A percentile compares a stretch with the other conserved stretches of the same genome.
Evolutionary conservation across 2,113 vertebrate genomes (phyloP).

Genomic region (Reinhardtius hippoglossoides): DNA sequence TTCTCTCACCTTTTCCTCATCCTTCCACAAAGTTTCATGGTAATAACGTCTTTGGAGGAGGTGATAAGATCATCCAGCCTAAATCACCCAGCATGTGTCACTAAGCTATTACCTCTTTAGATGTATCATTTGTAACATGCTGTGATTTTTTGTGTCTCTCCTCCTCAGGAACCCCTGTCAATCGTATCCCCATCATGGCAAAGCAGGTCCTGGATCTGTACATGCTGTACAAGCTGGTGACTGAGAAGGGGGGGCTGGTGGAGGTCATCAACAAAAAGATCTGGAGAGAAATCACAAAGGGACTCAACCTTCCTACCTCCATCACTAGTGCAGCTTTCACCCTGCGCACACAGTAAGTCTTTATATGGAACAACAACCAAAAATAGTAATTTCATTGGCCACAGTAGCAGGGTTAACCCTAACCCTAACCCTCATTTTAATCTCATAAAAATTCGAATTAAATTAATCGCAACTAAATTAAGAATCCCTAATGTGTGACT

Average conservation of each 20-base stretch:
- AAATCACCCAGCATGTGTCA: background rate
- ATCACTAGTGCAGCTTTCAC: constrained; percentile 98
- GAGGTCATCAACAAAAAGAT: constrained; percentile 99
- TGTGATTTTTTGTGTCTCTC: constrained; percentile 15
- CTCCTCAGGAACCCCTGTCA: constrained; percentile 92
- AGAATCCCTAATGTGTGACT: constrained; percentile 8
- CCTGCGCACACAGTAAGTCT: constrained; percentile 92
- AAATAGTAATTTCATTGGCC: background rate
- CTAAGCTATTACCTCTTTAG: background rate
- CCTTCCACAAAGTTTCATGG: too few relatives aligned
- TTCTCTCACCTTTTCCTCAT: too few relatives aligned
- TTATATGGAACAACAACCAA: constrained; percentile 15
- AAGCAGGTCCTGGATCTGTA: constrained; percentile 97
- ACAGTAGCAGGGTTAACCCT: background rate
- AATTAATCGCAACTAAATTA: constrained; percentile 11
- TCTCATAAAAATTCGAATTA: constrained; percentile 11
- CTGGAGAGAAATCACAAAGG: constrained; percentile 98
- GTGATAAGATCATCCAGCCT: constrained; percentile 11
- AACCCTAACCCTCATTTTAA: background rate
- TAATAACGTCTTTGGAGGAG: too few relatives aligned
- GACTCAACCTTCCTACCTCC: constrained; percentile 95
- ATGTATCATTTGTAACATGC: constrained; percentile 9
- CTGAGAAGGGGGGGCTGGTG: constrained; percentile 95
- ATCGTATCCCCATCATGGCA: constrained; percentile 98
- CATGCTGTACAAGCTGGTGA: constrained; percentile 97